These are phyloP conservation scores for Brenthis ino DNA, from an alignment of 2,888 invertebrate genomes.

Conservation along the genomic window DNA sequence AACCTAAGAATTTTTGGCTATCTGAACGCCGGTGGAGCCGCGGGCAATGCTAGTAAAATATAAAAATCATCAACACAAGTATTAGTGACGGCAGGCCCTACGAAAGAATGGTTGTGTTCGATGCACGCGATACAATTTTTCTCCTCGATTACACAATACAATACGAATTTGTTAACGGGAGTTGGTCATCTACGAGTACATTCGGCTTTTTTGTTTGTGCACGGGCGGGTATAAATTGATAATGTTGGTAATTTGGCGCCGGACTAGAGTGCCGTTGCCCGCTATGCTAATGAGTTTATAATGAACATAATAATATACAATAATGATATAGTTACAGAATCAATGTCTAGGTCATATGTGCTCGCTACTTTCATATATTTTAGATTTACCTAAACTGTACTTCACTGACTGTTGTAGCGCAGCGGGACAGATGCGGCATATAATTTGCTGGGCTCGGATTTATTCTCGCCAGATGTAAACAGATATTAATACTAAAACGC, in stretches of 20 bases:
- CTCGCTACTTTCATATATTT: no score
- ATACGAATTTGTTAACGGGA: constrained; percentile 82
- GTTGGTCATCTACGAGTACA: constrained; percentile 68
- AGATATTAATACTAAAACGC: no score
- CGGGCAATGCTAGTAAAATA: no score
- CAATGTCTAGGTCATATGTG: constrained; percentile 75
- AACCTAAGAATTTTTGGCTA: no score
- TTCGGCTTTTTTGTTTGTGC: constrained; percentile 80
- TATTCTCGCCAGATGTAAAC: no score
- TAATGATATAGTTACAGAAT: constrained; percentile 78
- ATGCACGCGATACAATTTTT: constrained; percentile 79
- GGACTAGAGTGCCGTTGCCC: constrained; percentile 77
- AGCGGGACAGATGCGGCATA: no score
- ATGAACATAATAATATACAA: constrained; percentile 76
- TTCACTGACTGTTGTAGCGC: no score
- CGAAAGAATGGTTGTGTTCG: constrained; percentile 66
- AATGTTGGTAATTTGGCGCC: constrained; percentile 81
- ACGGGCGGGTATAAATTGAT: constrained; percentile 78
- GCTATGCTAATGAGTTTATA: constrained; percentile 81
- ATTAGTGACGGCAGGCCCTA: constrained; percentile 72
- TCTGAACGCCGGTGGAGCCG: no score
- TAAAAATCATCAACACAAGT: not conserved
- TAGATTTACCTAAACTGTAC: no score
- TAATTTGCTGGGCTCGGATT: no score
- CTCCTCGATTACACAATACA: constrained; percentile 81